A percentile compares a stretch with the other conserved stretches of the same genome.
Conservation (phyloP, 2,888 invertebrate species). For the Bembecia ichneumoniformis region DNA sequence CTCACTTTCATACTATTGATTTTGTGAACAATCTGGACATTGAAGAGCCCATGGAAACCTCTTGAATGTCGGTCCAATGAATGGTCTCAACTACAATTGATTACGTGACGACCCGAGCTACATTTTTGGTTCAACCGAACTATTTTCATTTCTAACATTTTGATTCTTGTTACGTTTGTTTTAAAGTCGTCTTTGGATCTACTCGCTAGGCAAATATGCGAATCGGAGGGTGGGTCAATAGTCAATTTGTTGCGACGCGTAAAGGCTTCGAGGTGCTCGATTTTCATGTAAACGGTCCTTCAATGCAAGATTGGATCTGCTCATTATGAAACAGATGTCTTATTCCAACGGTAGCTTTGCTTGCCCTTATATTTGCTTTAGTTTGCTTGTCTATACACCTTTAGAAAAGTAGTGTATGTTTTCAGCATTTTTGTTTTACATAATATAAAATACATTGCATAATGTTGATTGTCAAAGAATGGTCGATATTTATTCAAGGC, state of each 20-base stretch:
- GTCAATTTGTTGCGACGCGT: not conserved
- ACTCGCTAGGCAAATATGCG: not conserved
- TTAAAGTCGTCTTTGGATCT: not conserved
- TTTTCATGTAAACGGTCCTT: not conserved
- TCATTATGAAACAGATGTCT: not conserved
- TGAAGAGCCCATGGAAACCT: not conserved
- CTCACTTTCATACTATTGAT: not conserved
- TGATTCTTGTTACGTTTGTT: not conserved
- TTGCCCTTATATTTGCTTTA: too few species aligned
- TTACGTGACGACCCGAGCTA: not conserved
- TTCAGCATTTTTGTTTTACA: too few species aligned
- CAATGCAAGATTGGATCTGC: not conserved
- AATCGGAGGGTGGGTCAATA: not conserved
- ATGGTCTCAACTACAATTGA: not conserved
- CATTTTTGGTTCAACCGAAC: not conserved
- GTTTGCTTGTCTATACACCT: too few species aligned
- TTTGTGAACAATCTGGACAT: not conserved
- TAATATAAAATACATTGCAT: too few species aligned
- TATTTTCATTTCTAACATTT: not conserved
- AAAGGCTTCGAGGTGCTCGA: not conserved
- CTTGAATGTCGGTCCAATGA: not conserved
- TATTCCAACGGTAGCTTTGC: not conserved
- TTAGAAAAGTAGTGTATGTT: too few species aligned
- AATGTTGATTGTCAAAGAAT: too few species aligned
- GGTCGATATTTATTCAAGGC: too few species aligned